A percentile compares a stretch with the other conserved stretches of the same genome.
Conservation (phyloP, 1,140 invertebrate species). For the Apis dorsata region DNA sequence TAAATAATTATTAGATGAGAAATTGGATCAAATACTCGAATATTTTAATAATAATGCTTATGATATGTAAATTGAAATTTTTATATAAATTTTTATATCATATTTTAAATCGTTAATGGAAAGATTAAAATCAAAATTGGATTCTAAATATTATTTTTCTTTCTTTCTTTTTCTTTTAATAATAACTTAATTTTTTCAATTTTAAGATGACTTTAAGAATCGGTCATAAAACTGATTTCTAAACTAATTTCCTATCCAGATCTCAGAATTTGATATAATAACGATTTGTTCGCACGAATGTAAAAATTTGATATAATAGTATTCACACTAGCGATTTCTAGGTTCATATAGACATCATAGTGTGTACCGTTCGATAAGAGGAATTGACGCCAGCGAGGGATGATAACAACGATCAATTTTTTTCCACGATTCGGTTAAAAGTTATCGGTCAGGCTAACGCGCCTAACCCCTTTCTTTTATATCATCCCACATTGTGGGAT, state of each 20-base stretch:
- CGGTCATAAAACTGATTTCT: no score
- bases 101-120: no score
- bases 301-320: constrained; percentile 5
- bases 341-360: background rate
- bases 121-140: no score
- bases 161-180: no score
- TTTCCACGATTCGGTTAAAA: constrained; percentile 46
- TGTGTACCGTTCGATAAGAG: constrained; percentile 22
- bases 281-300: background rate
- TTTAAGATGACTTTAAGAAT: no score
- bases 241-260: background rate
- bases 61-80: no score
- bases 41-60: no score
- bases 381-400: constrained; percentile 51
- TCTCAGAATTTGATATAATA: background rate
- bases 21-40: background rate
- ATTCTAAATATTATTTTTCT: no score
- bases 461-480: constrained; percentile 17
- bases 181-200: no score
- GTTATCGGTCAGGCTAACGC: constrained; percentile 54
- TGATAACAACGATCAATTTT: constrained; percentile 55
- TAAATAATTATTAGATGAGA: background rate
- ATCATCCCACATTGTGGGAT: background rate
- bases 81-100: no score
- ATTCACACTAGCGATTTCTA: constrained; percentile 15